Evolutionary conservation across 2,888 invertebrate genomes (phyloP), one percentile per base, ranked within the genome.

Genomic region (Amblyjoppa proteus): DNA sequence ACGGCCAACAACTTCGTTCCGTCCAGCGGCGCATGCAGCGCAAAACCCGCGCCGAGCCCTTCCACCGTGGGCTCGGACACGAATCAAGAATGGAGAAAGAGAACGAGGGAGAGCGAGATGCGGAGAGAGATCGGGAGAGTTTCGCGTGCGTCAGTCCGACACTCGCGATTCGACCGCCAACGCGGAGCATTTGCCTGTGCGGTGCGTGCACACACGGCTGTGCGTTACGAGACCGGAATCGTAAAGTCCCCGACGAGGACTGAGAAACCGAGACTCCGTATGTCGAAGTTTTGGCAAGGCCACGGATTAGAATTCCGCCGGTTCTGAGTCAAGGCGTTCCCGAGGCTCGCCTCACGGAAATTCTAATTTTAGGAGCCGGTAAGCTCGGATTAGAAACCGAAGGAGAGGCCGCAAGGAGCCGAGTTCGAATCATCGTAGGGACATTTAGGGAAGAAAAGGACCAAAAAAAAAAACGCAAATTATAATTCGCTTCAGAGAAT

Each of bases 221-320:
- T 71, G 51, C 74, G 64, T 79, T 79, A 89, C 90, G 88, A 87
- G 89, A 81, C 87, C 87, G 85, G 90, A 90, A 91, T 90, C 89
- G 87, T 89, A 90, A 92, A 92, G 89, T 89, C 74, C 85, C 66
- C 38, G 53, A 31, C 70, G 76, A 76, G 51, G 34, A 31, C 56
- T 16, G 53, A 49, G 45, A 49, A 61, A 74, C 11, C 70, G 31
- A 53, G 38, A 75, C 79, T 73, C 61, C 71, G 25, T 68, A 76
- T 6, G 31, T 70, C 13, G 69, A 58, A 16, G 81, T 73, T 84
- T 84, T 41, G 84, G 38, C 86, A 84, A 84, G 86, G 86, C 78
- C 86, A 82, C 73, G 25, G 31, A 64, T 34, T 25, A 41, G 61
- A 58, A 45, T 66, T 66, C 34, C 66, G 25, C 20, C 20, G 34